phyloP scores from a whole-genome alignment of 92 coral and sea anemone genomes.

The Blastomussa wellsi region DNA sequence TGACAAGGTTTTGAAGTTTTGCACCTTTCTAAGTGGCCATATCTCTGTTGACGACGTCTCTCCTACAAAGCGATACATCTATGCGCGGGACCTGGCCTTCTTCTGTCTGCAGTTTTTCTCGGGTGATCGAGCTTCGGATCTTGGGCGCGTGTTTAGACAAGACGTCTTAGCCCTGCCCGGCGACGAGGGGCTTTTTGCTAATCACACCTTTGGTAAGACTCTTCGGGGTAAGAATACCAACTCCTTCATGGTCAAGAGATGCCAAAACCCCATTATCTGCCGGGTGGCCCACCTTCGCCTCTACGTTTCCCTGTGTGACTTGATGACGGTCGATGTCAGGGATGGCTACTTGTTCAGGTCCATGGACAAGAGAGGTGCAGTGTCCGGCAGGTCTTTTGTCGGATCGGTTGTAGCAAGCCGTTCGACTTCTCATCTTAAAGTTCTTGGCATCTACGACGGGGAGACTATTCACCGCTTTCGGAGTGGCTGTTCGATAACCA shows the following conservation, averaged over 20 bases:
- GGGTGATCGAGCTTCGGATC: constrained; percentile 58
- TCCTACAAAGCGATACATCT: constrained; percentile 43
- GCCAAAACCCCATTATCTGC: constrained; percentile 29
- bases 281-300: constrained; percentile 52
- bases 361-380: constrained; percentile 36
- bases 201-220: constrained; percentile 70
- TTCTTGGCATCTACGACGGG: constrained; percentile 46
- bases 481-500: constrained; percentile 55
- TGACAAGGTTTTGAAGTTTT: constrained; percentile 49
- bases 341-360: constrained; percentile 58
- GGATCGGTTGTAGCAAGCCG: constrained; percentile 54
- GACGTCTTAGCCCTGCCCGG: constrained; percentile 38
- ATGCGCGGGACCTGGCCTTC: constrained; percentile 59
- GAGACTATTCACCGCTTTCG: constrained; percentile 57
- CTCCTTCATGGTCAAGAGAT: constrained; percentile 45
- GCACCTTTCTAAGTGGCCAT: constrained; percentile 34
- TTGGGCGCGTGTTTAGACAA: constrained; percentile 37
- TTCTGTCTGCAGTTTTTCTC: constrained; percentile 49
- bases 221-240: constrained; percentile 53
- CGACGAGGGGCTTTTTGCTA: constrained; percentile 25
- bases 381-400: constrained; percentile 45
- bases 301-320: constrained; percentile 58
- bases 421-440: constrained; percentile 31
- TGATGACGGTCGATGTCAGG: constrained; percentile 53
- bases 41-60: constrained; percentile 16